Evolutionary conservation across 1,140 invertebrate genomes (phyloP), one percentile per base, ranked within the genome.

Genomic region (Luehdorfia chinensis): DNA sequence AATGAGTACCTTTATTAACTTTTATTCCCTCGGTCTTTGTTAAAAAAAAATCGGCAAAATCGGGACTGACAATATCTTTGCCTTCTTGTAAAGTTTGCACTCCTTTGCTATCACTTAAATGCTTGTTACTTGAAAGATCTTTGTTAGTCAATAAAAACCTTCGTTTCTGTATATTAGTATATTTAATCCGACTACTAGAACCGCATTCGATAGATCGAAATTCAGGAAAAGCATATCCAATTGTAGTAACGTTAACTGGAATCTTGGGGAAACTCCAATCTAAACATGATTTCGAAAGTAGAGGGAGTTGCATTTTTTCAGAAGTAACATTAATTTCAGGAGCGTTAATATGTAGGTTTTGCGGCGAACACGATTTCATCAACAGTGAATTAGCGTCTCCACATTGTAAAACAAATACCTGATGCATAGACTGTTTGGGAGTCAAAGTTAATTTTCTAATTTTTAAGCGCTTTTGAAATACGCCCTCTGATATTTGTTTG

Each of bases 401-500:
- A n/a, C 69, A 76, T 18, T 77, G 66, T 13, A 75, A 44, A 18
- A 78, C 41, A 28, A 84, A 53, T 9, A 65, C 34, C 37, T 71
- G 60, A 33, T 72, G 59, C 36, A 60, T 39, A 6, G 77, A 80
- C 30, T 66, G 68, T 45, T 79, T 77, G 1, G 80, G 75, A 2
- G 72, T 73, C 9, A 79, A 50, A 1, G 70, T 79, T 9, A 80
- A 53, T 32, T 76, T 74, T 50, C 76, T 75, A 3, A 72, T 54
- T 39, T 68, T 65, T 14, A 76, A 47, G 12, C 63, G 55, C 33
- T 79, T 75, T 15, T 60, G 57, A 56, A 77, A 77, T 1, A 59
- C 43, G 1, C 68, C 74, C 5, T 54, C 48, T 4, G 68, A 64
- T 14, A 75, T 50, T 44, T 62, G 59, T 4, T 51, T 47, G 50